A percentile compares a stretch with the other conserved stretches of the same genome.
These are phyloP conservation scores for Mus spicilegus DNA, from an alignment of 2,113 vertebrate species.

Conservation along the genomic window DNA sequence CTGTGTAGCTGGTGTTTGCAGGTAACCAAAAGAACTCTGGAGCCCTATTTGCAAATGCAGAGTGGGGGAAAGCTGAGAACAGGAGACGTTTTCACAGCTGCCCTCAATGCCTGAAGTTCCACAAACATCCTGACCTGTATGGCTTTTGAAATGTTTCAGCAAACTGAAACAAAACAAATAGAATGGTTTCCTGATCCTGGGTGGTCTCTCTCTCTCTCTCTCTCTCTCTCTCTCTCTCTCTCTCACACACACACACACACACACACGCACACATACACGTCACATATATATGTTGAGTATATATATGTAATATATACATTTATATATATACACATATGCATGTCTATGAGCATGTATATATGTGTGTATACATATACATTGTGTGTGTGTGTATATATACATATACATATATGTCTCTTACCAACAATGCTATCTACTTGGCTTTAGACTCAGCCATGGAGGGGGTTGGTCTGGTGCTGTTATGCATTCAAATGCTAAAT, in stretches of 20 bases:
- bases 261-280: too few relatives aligned
- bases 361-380: not conserved
- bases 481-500: too few relatives aligned
- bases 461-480: too few relatives aligned
- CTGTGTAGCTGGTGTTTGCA: accelerated
- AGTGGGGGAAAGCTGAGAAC: not conserved
- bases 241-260: too few relatives aligned
- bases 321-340: too few relatives aligned
- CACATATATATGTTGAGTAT: not conserved
- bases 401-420: not conserved
- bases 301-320: too few relatives aligned
- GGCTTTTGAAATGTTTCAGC: not conserved
- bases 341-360: not conserved
- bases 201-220: too few relatives aligned
- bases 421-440: not conserved
- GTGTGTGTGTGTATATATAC: not conserved
- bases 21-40: not conserved
- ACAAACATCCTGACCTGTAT: not conserved
- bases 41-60: not conserved
- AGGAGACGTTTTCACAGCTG: too few relatives aligned
- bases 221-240: too few relatives aligned
- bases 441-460: not conserved
- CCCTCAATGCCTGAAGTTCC: not conserved
- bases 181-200: not conserved
- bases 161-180: not conserved